phyloP scores from a whole-genome alignment of 1,140 invertebrate species.

The Microplitis mediator region DNA sequence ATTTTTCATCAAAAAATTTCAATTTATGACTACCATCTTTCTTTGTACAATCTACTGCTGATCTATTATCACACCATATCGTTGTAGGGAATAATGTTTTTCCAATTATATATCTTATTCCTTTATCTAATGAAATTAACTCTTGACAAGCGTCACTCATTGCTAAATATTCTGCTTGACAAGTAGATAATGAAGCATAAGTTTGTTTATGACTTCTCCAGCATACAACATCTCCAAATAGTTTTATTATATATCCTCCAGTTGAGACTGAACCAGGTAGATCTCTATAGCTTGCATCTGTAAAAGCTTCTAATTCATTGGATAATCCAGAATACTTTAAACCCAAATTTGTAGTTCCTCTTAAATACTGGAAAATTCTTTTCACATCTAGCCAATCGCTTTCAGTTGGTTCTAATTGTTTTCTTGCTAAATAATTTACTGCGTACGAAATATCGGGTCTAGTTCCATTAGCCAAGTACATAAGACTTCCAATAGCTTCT shows the following conservation, averaged over 20 bases:
- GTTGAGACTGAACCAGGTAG: conserved; percentile 16
- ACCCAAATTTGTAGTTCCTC: not conserved
- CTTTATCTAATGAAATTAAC: conserved; percentile 7
- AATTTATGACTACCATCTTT: conserved; percentile 18
- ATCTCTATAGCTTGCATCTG: conserved; percentile 23
- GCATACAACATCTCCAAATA: conserved; percentile 14
- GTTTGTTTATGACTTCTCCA: conserved; percentile 23
- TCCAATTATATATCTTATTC: conserved; percentile 2
- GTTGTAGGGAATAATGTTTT: not conserved
- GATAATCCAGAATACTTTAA: not conserved
- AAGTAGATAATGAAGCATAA: conserved; percentile 23
- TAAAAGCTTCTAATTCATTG: conserved; percentile 9
- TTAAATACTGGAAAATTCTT: conserved; percentile 15
- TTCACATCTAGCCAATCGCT: not conserved
- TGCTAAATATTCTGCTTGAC: too few relatives aligned
- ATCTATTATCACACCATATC: conserved; percentile 9
- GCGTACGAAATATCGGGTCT: conserved; percentile 49
- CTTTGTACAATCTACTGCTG: conserved; percentile 8
- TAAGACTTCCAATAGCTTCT: conserved; percentile 44
- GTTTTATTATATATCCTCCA: conserved; percentile 15
- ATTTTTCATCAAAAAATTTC: not conserved
- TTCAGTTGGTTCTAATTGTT: conserved; percentile 26
- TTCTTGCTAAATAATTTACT: conserved; percentile 42
- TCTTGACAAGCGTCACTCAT: conserved; percentile 21
- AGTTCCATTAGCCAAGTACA: conserved; percentile 43